phyloP scores from a whole-genome alignment of 1,140 invertebrate genomes.

The Agraylea sexmaculata region DNA sequence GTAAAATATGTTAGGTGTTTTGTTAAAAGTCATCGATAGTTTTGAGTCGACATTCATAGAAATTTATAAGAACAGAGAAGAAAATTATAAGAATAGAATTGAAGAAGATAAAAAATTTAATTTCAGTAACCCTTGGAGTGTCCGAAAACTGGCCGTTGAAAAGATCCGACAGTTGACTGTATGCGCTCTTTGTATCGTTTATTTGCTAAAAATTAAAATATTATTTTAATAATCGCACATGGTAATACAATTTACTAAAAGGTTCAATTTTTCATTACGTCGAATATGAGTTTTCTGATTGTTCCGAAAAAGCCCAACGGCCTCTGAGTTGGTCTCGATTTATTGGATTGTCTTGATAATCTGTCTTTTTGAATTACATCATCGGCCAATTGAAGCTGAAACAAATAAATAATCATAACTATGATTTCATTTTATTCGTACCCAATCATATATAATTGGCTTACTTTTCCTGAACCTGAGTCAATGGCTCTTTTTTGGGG shows the following conservation, averaged over 20 bases:
- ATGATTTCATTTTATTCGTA: not conserved
- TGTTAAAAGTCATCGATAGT: too few species aligned
- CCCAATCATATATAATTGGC: not conserved
- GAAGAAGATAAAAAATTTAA: too few species aligned
- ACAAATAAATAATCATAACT: not conserved
- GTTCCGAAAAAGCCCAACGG: conserved; percentile 37
- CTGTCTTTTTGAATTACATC: conserved; percentile 31
- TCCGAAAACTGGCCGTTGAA: conserved; percentile 33
- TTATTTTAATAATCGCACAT: too few species aligned
- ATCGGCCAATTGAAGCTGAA: conserved; percentile 31
- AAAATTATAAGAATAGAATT: too few species aligned
- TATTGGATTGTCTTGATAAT: conserved; percentile 24
- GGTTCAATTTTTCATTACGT: conserved; percentile 8
- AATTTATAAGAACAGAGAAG: too few species aligned
- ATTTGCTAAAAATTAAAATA: conserved; percentile 33
- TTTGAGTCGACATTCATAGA: too few species aligned
- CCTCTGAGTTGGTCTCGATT: conserved; percentile 24
- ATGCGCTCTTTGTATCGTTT: conserved; percentile 40
- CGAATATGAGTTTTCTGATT: conserved; percentile 16
- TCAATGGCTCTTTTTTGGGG: conserved; percentile 15
- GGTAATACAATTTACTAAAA: not conserved
- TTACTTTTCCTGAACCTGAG: not conserved
- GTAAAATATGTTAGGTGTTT: too few species aligned
- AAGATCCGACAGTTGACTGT: conserved; percentile 34
- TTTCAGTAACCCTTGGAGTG: conserved; percentile 30